These are phyloP conservation scores for Craterocephalus amniculus DNA, from an alignment of 2,797 vertebrate species.

Conservation along the genomic window DNA sequence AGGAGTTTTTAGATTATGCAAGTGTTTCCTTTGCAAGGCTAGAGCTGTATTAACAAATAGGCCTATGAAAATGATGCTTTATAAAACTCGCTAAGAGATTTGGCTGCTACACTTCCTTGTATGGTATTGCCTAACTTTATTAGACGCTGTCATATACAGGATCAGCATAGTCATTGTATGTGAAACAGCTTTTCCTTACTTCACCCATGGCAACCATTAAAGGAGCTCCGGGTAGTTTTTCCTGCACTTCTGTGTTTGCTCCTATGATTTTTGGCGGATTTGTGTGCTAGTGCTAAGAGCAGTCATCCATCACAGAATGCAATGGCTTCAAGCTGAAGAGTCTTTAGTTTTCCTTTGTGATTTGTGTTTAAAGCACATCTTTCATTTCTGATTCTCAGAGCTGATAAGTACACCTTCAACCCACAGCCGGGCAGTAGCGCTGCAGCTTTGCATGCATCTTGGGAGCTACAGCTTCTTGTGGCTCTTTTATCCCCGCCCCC, in stretches of 20 bases:
- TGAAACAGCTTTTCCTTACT: constrained; percentile 8
- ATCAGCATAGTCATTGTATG: constrained; percentile 28
- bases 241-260: neutral
- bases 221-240: neutral
- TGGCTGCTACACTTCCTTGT: constrained; percentile 29
- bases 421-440: constrained; percentile 9
- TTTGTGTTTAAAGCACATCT: constrained; percentile 29
- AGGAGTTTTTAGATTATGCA: neutral
- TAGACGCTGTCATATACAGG: constrained; percentile 23
- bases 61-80: constrained; percentile 17
- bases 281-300: constrained; percentile 4
- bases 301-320: constrained; percentile 18
- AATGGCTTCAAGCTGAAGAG: constrained; percentile 18
- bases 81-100: constrained; percentile 26
- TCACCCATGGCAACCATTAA: neutral
- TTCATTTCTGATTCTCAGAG: constrained; percentile 24
- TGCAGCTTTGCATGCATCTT: constrained; percentile 21
- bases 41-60: neutral
- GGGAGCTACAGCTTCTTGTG: neutral
- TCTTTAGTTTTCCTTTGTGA: constrained; percentile 9
- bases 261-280: neutral
- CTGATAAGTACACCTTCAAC: constrained; percentile 32
- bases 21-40: constrained; percentile 23
- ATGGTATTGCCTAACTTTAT: constrained; percentile 28
- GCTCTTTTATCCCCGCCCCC: constrained; percentile 17